Base-by-base conservation (phyloP, 2,113 vertebrate species). In the Upupa epops region DNA sequence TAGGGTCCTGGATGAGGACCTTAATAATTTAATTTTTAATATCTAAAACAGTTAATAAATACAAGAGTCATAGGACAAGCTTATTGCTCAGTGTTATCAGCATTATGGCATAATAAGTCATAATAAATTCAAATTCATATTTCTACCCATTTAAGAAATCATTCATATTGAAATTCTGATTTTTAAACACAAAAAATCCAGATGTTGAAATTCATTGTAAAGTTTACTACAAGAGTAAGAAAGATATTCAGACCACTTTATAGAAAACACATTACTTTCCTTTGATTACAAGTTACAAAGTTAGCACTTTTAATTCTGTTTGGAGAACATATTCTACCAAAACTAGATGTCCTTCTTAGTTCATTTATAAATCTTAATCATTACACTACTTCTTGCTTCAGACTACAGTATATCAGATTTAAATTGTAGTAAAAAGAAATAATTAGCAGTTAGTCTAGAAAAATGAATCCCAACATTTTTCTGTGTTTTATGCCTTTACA, bases 31-130 rank as follows among this genome's bases (percentile, higher is more conserved):
- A 74, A 70, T 92, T 64, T 83, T 95, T 88, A 83, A 86, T 90
- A 90, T 77, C 65, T 51, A 88, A 90, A 65, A 70, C 83, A 92
- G 45, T 88, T 92, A 86, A 92, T 68, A 94, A 86, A 90, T 55
- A 59, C 48, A 70, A 42, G 19, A 95, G 10, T 70, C 68, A 74
- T 16, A 26, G 17, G 5, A 77, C 24, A 86, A 71, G 32, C 21
- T 81, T 77, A 37, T 90, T 81, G 26, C 32, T 84, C 82, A 86
- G 75, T 88, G 34, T 42, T n/a, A 56, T 72, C 21, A 5, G 1
- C 45, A 56, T 34, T 64, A 36, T 56, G 61, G 21, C 61, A 68
- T 58, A 72, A 78, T 25, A 18, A 64, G 14, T 21, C 26, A 25
- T 28, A 72, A 61, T 40, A 84, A 64, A 79, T 46, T 63, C 36